Base-by-base conservation (phyloP, 64 coral and sea anemone species). In the Montipora efflorescens region DNA sequence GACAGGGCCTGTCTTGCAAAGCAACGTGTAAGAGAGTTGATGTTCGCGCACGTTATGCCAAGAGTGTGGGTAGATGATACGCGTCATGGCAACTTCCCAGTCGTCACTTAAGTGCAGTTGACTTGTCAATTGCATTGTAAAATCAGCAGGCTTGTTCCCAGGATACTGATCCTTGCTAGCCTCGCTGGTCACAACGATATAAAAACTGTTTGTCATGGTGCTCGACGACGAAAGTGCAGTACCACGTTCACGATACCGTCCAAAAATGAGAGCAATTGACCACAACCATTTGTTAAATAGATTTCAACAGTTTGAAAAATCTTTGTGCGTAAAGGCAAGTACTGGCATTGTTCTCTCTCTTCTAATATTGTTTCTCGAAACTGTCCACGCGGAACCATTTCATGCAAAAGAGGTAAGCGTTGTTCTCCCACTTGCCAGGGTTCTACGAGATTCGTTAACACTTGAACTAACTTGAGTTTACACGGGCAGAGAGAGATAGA, bases 261-360 rank as follows among this genome's bases (percentile, higher is more conserved):
- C 20, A 45, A 48, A 66, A 66, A 57, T 66, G 50, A 82, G 16
- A 82, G 48, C 14, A 25, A 7, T 7, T 82, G 16, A 22, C 80
- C 80, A 82, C 80, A 82, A 58, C 80, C 23, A 16, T 48, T 82
- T 28, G 80, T 59, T 82, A 57, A 82, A 49, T 59, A 82, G 52
- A 82, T 52, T 14, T 79, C 77, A 47, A 79, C 22, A 0, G 77
- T 79, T 46, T 79, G 77, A 79, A 79, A 79, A 4, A 22, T 79
- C 1, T 79, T 79, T 14, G 36, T 52, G 4, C 3, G 15, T 43
- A 79, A 16, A 15, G 77, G 77, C 14, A 79, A 43, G 22, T 79
- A 79, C 13, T 22, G 11, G 11, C n/a, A 14, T 14, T 21, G 77
- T 47, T 79, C 36, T 22, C 4, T 14, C 49, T 79, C 1, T 23